Evolutionary conservation across 2,888 invertebrate genomes (phyloP), one percentile per base, ranked within the genome.

Genomic region (Opisthograptis luteolata): DNA sequence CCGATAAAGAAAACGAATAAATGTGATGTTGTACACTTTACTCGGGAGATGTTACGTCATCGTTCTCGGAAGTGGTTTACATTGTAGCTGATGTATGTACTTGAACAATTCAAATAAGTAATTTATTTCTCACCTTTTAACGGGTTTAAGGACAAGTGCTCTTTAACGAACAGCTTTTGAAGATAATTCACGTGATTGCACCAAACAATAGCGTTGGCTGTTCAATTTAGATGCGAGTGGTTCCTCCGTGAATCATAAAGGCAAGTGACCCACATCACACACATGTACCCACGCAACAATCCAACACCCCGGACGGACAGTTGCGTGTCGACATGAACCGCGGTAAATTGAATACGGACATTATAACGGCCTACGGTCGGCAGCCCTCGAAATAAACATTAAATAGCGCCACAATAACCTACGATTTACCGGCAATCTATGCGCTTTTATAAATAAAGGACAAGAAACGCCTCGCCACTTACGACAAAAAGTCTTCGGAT

Each of bases 401-500:
- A 85, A 86, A 87, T 79, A 81, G 77, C 73, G 65, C 77, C 79
- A 89, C 87, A 90, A 88, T 87, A 81, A 79, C 76, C 79, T 60
- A 77, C 84, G 79, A 89, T 89, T 89, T 87, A 87, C 87, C 87
- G 88, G 83, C 89, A 86, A 90, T 89, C 87, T 88, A 81, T 84
- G 85, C n/a, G n/a, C 81, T 83, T 84, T 87, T 88, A 83, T 87
- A 76, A 71, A 73, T 66, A 59, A 66, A 76, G 75, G 73, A 79
- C 80, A 81, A 81, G 84, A 75, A 83, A 87, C 87, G 86, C 86
- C 89, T 87, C 73, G 73, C 83, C 83, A 84, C 88, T 87, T 81
- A 81, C 78, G 76, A 86, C 84, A 89, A 89, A 87, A 88, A 89
- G 86, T 85, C 81, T 71, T 79, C 80, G 79, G 79, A 77, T 77